A percentile compares a stretch with the other conserved stretches of the same genome.
Evolutionary conservation across 2,113 vertebrate species (phyloP).

Genomic region (Panthera leo): DNA sequence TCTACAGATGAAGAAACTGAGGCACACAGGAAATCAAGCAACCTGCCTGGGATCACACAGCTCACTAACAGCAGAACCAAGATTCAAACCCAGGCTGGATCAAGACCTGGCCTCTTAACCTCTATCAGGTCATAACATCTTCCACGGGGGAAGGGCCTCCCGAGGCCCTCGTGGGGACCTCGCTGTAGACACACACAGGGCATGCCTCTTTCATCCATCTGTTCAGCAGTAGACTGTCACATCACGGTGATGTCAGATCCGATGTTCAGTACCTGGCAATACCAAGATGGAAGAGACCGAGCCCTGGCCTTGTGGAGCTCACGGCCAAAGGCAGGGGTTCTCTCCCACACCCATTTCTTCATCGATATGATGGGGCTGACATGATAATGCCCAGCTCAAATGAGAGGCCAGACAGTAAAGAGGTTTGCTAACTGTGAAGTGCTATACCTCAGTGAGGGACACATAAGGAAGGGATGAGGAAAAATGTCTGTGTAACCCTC

Average conservation of each 20-base stretch:
- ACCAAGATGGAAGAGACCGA: neutral
- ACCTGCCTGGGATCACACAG: neutral
- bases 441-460: neutral
- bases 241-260: neutral
- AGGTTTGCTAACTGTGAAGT: neutral
- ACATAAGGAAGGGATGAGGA: neutral
- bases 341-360: accelerated
- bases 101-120: neutral
- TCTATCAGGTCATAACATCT: neutral
- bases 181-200: neutral
- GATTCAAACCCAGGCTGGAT: neutral
- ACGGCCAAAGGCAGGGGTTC: too few species aligned
- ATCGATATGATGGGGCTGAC: accelerated
- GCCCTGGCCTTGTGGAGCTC: neutral
- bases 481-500: neutral
- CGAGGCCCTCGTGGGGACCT: neutral
- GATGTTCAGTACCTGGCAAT: neutral
- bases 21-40: neutral
- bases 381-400: neutral
- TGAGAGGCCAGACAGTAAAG: neutral
- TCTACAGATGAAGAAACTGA: neutral
- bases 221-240: too few species aligned
- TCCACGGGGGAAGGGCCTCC: neutral
- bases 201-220: accelerated
- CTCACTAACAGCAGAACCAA: neutral